phyloP scores from a whole-genome alignment of 1,140 invertebrate genomes.

The Frieseomelitta varia region DNA sequence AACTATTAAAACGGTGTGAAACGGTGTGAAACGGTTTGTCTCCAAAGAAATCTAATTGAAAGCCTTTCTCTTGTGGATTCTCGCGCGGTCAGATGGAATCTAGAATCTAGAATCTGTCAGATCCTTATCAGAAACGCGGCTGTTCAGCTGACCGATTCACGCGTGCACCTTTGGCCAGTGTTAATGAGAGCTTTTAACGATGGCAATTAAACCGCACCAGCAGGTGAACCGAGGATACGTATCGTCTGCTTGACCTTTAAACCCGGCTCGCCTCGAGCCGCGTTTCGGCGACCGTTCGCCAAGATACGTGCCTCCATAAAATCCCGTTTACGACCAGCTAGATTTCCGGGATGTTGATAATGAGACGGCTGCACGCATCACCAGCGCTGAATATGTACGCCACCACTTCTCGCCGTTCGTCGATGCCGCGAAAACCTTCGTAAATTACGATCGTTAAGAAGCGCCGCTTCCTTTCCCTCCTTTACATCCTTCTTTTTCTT shows the following conservation, averaged over 20 bases:
- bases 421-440: neutral
- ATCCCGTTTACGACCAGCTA: constrained; percentile 15
- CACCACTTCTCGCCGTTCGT: neutral
- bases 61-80: too few relatives aligned
- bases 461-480: neutral
- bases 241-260: constrained; percentile 17
- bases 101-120: neutral
- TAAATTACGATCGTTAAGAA: constrained; percentile 23
- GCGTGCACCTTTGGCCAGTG: constrained; percentile 17
- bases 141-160: neutral
- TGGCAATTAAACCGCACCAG: constrained; percentile 48
- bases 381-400: neutral
- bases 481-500: neutral
- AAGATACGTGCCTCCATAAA: neutral
- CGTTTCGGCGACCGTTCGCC: neutral
- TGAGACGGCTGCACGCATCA: constrained; percentile 27
- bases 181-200: constrained; percentile 59
- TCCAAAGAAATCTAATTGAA: too few relatives aligned
- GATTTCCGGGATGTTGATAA: constrained; percentile 29
- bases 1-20: too few relatives aligned
- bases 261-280: constrained; percentile 3
- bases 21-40: too few relatives aligned
- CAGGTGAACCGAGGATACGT: constrained; percentile 44
- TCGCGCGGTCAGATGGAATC: too few relatives aligned
- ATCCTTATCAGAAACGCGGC: neutral